phyloP scores from a whole-genome alignment of 2,113 vertebrate genomes.

The Strix aluco region DNA sequence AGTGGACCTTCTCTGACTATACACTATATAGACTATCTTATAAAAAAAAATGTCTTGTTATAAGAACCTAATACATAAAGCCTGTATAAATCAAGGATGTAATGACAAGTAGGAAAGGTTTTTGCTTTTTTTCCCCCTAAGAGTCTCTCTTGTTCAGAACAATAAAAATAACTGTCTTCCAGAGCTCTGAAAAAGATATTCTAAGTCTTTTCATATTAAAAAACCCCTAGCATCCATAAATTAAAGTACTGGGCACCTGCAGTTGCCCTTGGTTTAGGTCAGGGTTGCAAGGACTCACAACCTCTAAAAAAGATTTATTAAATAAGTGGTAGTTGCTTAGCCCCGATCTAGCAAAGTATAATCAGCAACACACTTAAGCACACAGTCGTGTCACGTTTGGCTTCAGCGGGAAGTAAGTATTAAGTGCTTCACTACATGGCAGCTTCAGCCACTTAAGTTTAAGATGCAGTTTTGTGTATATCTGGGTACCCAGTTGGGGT shows the following conservation, averaged over 20 bases:
- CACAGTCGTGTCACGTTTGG: not conserved
- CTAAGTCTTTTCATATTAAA: not conserved
- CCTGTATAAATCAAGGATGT: not conserved
- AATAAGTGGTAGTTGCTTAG: not conserved
- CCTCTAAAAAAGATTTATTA: not conserved
- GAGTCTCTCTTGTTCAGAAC: not conserved
- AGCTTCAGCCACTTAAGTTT: not conserved
- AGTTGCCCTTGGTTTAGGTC: not conserved
- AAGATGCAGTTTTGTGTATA: not conserved
- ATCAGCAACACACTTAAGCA: not conserved
- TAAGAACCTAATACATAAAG: not conserved
- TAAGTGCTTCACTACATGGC: not conserved
- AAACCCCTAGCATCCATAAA: not conserved
- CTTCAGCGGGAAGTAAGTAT: not conserved
- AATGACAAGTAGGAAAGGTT: not conserved
- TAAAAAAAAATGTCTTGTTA: not conserved
- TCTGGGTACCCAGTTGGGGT: not conserved
- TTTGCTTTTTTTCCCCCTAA: accelerated
- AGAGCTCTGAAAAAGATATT: not conserved
- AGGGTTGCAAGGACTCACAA: not conserved
- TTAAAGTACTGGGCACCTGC: not conserved
- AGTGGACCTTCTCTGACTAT: not conserved
- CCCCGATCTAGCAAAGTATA: not conserved
- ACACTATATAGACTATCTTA: not conserved
- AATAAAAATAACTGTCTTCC: not conserved